Conservation (phyloP, 2,113 vertebrate genomes). For the Lagenorhynchus albirostris region DNA sequence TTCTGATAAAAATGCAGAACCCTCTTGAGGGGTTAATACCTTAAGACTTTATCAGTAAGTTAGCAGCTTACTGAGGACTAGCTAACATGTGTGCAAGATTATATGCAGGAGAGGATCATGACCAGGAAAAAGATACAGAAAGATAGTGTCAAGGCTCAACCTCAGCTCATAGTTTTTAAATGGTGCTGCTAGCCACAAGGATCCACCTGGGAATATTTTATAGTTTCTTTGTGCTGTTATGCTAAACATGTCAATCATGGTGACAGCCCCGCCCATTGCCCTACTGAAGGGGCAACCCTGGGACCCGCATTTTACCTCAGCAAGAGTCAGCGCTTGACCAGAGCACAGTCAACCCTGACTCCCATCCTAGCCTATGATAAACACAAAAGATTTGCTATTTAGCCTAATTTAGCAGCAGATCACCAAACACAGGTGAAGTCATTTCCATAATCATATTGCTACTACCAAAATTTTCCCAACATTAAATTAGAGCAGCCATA, state of each 20-base stretch:
- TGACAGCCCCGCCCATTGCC: neutral
- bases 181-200: neutral
- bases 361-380: neutral
- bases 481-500: neutral
- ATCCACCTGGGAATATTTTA: neutral
- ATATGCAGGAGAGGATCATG: neutral
- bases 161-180: neutral
- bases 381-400: neutral
- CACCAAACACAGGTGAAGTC: neutral
- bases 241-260: neutral
- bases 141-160: neutral
- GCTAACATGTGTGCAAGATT: neutral
- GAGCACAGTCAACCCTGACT: neutral
- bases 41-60: neutral
- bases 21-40: neutral
- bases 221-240: neutral
- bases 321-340: neutral
- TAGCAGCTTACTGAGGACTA: neutral
- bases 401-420: neutral
- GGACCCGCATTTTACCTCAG: neutral
- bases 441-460: neutral
- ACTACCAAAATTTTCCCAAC: neutral
- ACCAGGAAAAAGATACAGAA: neutral
- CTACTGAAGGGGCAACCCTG: neutral
- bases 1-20: neutral